Evolutionary conservation across 2,888 invertebrate species (phyloP).

Genomic region (Cybosia mesomella): DNA sequence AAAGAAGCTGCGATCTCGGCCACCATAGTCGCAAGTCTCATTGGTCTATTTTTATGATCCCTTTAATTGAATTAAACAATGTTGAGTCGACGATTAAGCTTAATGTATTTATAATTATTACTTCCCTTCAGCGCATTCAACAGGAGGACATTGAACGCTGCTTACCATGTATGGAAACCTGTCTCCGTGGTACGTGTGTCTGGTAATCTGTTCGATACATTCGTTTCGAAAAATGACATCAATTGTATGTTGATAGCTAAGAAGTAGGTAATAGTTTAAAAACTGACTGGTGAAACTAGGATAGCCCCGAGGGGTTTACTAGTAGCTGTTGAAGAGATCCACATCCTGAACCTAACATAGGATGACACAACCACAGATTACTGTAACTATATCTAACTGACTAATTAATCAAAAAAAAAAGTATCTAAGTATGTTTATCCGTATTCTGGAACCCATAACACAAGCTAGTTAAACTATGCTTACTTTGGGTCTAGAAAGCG

Average conservation of each 20-base stretch:
- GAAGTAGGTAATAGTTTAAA: too few relatives aligned
- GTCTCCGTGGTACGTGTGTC: constrained; percentile 18
- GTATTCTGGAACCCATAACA: too few relatives aligned
- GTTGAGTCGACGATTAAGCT: constrained; percentile 30
- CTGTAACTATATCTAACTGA: too few relatives aligned
- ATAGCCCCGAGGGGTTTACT: not conserved
- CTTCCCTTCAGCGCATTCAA: constrained; percentile 8
- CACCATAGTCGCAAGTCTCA: constrained; percentile 20
- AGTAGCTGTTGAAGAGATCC: too few relatives aligned
- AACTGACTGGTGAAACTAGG: not conserved
- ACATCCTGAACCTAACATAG: not conserved
- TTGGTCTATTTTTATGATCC: constrained; percentile 22
- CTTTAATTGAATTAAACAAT: constrained; percentile 39
- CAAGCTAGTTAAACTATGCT: too few relatives aligned
- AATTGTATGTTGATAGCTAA: constrained; percentile 15
- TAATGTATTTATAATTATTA: constrained; percentile 36
- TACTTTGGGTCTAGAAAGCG: too few relatives aligned
- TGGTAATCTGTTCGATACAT: constrained; percentile 25
- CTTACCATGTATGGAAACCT: constrained; percentile 32
- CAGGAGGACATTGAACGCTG: constrained; percentile 13
- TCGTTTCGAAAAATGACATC: constrained; percentile 30
- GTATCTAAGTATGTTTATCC: too few relatives aligned
- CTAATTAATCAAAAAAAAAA: too few relatives aligned
- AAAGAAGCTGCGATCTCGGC: constrained; percentile 35
- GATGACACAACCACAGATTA: too few relatives aligned